A percentile compares a stretch with the other conserved stretches of the same genome.
These are phyloP conservation scores for Nycticorax nycticorax DNA, from an alignment of 2,113 vertebrate genomes.

Conservation along the genomic window DNA sequence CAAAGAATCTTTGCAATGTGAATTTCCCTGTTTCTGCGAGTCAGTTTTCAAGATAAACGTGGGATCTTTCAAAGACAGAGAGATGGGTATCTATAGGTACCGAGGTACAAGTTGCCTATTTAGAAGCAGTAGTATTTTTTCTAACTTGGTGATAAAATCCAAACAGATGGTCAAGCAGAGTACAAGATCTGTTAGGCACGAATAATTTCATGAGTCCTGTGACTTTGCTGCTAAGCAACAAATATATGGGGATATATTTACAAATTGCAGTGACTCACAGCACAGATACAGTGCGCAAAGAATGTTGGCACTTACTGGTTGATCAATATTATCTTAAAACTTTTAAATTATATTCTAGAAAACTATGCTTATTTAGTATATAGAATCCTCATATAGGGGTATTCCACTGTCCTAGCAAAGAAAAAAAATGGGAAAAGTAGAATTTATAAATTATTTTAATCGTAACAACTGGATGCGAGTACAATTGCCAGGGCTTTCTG, in stretches of 20 bases:
- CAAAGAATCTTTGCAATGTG: conserved; percentile 53
- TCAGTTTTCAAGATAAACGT: conserved; percentile 21
- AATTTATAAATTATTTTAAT: neutral
- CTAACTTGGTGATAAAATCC: conserved; percentile 10
- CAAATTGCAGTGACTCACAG: neutral
- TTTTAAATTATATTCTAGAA: neutral
- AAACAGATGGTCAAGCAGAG: neutral
- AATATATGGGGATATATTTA: neutral
- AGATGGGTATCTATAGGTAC: conserved; percentile 5
- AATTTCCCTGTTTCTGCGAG: neutral
- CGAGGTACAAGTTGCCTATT: neutral
- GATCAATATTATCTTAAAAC: neutral
- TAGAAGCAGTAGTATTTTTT: neutral
- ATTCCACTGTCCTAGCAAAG: neutral
- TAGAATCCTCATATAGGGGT: neutral
- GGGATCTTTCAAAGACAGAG: neutral
- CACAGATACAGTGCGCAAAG: neutral
- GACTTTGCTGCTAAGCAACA: neutral
- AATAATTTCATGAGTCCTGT: neutral
- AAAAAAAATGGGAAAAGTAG: neutral
- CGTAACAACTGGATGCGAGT: neutral
- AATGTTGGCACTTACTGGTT: neutral
- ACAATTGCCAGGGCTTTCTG: neutral
- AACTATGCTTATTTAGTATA: neutral
- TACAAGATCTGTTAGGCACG: neutral